These are phyloP conservation scores for Colossoma macropomum DNA, from an alignment of 2,113 vertebrate species.

Conservation along the genomic window DNA sequence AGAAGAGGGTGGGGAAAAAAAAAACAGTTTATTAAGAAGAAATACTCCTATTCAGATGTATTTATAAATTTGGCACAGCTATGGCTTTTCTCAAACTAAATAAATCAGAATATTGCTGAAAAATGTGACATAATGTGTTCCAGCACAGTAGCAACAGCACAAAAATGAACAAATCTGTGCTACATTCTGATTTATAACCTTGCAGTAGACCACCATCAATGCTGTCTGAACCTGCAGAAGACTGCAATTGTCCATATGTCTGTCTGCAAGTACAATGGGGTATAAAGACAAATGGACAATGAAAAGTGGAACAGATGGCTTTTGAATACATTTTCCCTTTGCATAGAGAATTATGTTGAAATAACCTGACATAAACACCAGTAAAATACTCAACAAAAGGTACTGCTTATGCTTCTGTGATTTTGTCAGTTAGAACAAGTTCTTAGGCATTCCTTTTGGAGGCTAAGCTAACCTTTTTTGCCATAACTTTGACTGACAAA, in stretches of 20 bases:
- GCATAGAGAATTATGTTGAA: conserved; percentile 33
- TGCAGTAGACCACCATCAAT: background rate
- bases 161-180: background rate
- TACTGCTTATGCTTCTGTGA: background rate
- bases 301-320: conserved; percentile 49
- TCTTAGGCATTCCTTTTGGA: background rate
- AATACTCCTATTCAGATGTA: background rate
- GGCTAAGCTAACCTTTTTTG: background rate
- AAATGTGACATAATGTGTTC: background rate
- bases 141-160: conserved; percentile 19
- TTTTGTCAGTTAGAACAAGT: background rate
- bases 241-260: conserved; percentile 31
- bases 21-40: background rate
- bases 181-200: background rate
- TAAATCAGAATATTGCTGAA: background rate
- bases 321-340: conserved; percentile 37
- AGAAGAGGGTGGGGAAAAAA: conserved; percentile 42
- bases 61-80: background rate
- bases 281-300: conserved; percentile 40
- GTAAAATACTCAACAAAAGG: background rate
- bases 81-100: background rate
- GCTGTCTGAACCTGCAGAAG: conserved; percentile 23
- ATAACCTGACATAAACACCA: conserved; percentile 21
- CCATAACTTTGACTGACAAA: background rate
- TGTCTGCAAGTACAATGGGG: conserved; percentile 15